Evolutionary conservation across 2,797 vertebrate genomes (phyloP).

Genomic region (Triplophysa bombifrons): DNA sequence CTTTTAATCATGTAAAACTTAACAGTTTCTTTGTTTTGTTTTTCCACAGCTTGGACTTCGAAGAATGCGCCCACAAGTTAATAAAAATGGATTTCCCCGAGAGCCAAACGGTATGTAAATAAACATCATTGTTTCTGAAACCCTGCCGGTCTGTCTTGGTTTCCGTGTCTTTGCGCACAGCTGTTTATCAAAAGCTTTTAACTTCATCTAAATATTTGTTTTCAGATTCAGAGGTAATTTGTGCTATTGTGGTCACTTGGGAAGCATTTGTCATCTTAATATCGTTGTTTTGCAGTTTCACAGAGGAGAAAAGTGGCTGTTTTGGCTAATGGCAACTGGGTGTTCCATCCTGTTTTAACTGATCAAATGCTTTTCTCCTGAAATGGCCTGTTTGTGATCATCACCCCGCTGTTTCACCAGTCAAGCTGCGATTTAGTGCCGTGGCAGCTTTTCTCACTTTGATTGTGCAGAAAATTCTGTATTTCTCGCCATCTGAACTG

Average conservation of each 20-base stretch:
- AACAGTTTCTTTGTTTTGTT: slow-evolving; percentile 53
- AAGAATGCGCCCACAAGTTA: slow-evolving; percentile 97
- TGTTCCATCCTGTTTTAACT: slow-evolving; percentile 53
- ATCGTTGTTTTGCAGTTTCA: slow-evolving; percentile 50
- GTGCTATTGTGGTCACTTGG: slow-evolving; percentile 51
- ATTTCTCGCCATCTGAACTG: background rate
- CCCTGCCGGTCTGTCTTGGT: slow-evolving; percentile 11
- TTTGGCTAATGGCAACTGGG: slow-evolving; percentile 50
- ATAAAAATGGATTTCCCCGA: slow-evolving; percentile 98
- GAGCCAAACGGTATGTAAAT: slow-evolving; percentile 87
- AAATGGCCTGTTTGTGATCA: slow-evolving; percentile 27
- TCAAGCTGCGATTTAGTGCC: slow-evolving; percentile 4
- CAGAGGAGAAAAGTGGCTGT: slow-evolving; percentile 31
- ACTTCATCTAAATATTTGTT: slow-evolving; percentile 56
- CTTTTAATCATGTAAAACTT: slow-evolving; percentile 29
- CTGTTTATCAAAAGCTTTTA: slow-evolving; percentile 50
- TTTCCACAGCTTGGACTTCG: slow-evolving; percentile 92
- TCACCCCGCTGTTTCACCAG: background rate
- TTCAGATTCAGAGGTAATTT: slow-evolving; percentile 48
- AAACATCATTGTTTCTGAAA: slow-evolving; percentile 8
- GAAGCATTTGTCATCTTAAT: slow-evolving; percentile 60
- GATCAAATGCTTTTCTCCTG: slow-evolving; percentile 47
- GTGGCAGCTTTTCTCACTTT: slow-evolving; percentile 12
- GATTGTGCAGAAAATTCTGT: background rate
- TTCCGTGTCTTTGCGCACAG: slow-evolving; percentile 10